Evolutionary conservation across 1,140 invertebrate species (phyloP), one percentile per base, ranked within the genome.

Genomic region (Arctopsyche grandis): DNA sequence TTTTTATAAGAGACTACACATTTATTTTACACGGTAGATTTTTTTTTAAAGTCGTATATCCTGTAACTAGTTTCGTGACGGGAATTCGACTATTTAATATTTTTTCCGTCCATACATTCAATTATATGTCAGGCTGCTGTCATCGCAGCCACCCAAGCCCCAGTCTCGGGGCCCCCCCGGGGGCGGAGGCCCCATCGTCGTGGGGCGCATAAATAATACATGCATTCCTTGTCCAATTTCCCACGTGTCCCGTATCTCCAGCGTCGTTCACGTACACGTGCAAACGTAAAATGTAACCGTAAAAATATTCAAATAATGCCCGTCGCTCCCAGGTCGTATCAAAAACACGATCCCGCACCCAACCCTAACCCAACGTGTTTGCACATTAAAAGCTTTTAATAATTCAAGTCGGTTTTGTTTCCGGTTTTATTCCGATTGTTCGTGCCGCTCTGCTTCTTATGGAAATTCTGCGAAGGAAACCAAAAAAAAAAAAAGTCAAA

Each of bases 371-470:
- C 7, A 66, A 29, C 69, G 71, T 75, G 69, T 80, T 79, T 76
- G 73, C 79, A 80, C 79, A 80, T 80, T 76, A 80, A 76, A 80
- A 76, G 73, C 43, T 71, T 70, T 80, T 80, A 80, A 80, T 75
- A 80, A 80, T 80, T 80, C 74, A 80, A 24, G 10, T 9, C 56
- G 29, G 14, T 70, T 19, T 52, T 52, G 10, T 52, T 52, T 52
- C 48, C 48, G 16, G 12, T 52, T 52, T 52, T 52, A 14, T 52
- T 52, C 12, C 10, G 16, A 52, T 52, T 52, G 16, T 52, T 52
- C 16, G 10, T 16, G 48, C 48, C 12, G 10, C 16, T 46, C 44
- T 14, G 48, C 48, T 16, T 52, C 48, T 38, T 38, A 16, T 52
- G 48, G 48, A 52, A 52, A 52, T 52, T 52, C 3, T 16, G 48